Percentiles rank a stretch among this genome's conserved stretches.
Conservation (phyloP, 2,797 vertebrate species). For the Myoxocephalus aenaeus region DNA sequence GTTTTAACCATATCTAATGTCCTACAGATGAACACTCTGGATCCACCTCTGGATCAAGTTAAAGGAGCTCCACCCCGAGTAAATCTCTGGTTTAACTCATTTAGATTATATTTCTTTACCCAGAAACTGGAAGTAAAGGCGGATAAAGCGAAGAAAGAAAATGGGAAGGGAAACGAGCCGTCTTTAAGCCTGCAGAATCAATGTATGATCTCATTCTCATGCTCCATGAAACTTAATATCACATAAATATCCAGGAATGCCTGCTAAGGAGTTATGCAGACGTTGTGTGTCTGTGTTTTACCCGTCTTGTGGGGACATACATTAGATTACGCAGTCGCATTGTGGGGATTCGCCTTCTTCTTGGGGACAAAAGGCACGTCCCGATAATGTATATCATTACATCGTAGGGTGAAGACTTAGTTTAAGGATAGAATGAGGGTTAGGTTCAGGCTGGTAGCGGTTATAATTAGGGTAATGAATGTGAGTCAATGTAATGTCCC, state of each 20-base stretch:
- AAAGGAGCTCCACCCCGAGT: constrained; percentile 35
- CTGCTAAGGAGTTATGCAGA: constrained; percentile 70
- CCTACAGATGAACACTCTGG: constrained; percentile 63
- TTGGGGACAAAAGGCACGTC: neutral
- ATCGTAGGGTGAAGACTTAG: neutral
- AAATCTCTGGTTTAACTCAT: constrained; percentile 43
- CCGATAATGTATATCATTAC: neutral
- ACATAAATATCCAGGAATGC: constrained; percentile 74
- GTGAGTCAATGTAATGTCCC: neutral
- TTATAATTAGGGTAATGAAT: neutral
- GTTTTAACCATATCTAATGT: constrained; percentile 70
- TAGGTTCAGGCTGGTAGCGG: neutral
- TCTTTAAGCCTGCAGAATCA: constrained; percentile 59
- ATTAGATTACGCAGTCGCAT: neutral
- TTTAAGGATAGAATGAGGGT: neutral
- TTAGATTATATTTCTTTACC: constrained; percentile 36
- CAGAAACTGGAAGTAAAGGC: constrained; percentile 32
- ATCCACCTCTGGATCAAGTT: constrained; percentile 45
- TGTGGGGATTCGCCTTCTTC: neutral
- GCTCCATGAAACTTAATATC: constrained; percentile 76
- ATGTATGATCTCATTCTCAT: constrained; percentile 73
- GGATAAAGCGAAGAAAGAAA: constrained; percentile 33
- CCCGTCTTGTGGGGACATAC: neutral
- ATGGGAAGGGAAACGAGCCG: constrained; percentile 28
- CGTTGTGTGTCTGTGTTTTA: constrained; percentile 21